Conservation (phyloP, 2,888 invertebrate genomes). For the Sarcophaga caerulescens region DNA sequence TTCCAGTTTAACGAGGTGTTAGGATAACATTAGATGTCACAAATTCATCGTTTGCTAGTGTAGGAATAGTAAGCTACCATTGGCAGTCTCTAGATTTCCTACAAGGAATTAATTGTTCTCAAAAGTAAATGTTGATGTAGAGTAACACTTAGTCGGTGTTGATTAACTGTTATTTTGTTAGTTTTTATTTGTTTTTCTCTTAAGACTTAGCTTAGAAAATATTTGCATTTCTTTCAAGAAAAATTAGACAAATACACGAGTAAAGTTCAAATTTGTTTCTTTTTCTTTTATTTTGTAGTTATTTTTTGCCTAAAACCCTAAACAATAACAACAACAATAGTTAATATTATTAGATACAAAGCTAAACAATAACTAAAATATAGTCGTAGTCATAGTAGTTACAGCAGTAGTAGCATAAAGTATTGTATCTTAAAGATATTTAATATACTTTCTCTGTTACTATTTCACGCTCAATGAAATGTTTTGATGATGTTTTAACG, state of each 20-base stretch:
- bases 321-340: conserved; percentile 29
- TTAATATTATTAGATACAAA: conserved; percentile 9
- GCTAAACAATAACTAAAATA: conserved; percentile 24
- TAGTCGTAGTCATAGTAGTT: neutral
- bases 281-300: neutral
- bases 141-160: too few relatives aligned
- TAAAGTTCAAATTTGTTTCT: neutral
- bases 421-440: conserved; percentile 23
- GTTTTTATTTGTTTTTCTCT: neutral
- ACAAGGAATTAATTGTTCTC: too few relatives aligned
- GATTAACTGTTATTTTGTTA: too few relatives aligned
- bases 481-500: conserved; percentile 73
- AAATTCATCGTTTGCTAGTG: too few relatives aligned
- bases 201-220: neutral
- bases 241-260: neutral
- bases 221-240: neutral
- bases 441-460: conserved; percentile 78
- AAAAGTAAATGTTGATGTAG: too few relatives aligned
- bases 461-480: conserved; percentile 80
- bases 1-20: too few relatives aligned
- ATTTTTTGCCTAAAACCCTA: conserved; percentile 39
- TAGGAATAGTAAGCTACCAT: too few relatives aligned
- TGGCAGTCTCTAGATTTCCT: too few relatives aligned
- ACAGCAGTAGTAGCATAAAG: too few relatives aligned
- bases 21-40: too few relatives aligned